Base-by-base conservation (phyloP, 1,140 invertebrate species). In the Teleopsis dalmanni region DNA sequence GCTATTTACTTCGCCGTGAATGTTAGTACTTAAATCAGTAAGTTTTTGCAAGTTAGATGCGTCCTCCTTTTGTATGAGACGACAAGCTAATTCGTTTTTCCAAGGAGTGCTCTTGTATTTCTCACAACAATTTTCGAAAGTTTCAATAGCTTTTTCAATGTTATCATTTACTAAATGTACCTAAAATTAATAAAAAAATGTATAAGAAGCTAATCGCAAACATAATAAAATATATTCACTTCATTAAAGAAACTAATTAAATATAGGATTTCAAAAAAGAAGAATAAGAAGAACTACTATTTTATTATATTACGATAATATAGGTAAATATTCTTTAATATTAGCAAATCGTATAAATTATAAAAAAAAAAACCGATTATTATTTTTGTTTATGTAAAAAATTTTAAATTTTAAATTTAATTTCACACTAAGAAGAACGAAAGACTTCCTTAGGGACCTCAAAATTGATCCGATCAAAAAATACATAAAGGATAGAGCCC, bases 1-100 rank as follows among this genome's bases (percentile, higher is more conserved):
- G 49, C 85, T 84, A 57, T 89, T 88, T 16, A 85, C 79, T 73
- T 91, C 87, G 7, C 88, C 88, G 51, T 88, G 82, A 47, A 87
- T 74, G 47, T 77, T 68, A 1, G 84, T 88, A 49, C 81, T 83
- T 2, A 89, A 68, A 71, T 91, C 87, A 2, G 88, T 84, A 4
- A 91, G 60, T 65, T 79, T 78, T 66, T 93, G 88, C 11, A 93
- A 66, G 55, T 78, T 80, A 1, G 76, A 76, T 0, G 87, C 82
- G 71, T 91, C 86, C 72, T 91, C 88, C 9, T 71, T 71, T 63
- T 83, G 73, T 48, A 92, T 90, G 4, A 90, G 74, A 42, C 76
- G 71, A 47, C 79, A 78, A 52, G 83, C 80, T 2, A 90, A 55
- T 59, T 84, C 79, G 47, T 81, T 79, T 57, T 87, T 87, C 75